These are phyloP conservation scores for Gavia stellata DNA, from an alignment of 2,113 vertebrate species.

Conservation along the genomic window DNA sequence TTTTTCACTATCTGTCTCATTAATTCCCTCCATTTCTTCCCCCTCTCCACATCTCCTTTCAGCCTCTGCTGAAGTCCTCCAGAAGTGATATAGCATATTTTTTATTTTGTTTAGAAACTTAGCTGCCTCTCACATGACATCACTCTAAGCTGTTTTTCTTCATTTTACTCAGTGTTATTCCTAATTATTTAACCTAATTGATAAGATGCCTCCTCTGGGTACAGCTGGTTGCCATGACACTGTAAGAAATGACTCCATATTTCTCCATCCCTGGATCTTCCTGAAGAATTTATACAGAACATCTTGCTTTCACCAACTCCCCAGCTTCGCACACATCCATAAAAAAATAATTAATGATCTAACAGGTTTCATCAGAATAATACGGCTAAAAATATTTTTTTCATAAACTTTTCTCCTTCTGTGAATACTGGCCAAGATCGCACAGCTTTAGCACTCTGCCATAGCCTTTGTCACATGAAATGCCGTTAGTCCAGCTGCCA, in stretches of 20 bases:
- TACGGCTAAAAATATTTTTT: background rate
- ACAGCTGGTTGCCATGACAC: constrained; percentile 10
- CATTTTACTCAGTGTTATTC: background rate
- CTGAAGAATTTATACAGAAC: background rate
- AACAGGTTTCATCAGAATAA: background rate
- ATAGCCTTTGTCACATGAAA: background rate
- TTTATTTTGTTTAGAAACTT: background rate
- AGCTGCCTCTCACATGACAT: background rate
- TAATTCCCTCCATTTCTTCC: background rate
- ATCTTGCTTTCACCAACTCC: background rate
- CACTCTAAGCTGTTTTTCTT: background rate
- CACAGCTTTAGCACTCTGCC: background rate
- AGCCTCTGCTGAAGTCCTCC: background rate
- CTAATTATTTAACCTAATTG: constrained; percentile 35
- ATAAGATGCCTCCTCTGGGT: background rate
- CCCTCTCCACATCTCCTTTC: background rate
- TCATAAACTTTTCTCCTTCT: background rate
- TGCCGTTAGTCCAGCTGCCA: background rate
- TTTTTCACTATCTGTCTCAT: background rate
- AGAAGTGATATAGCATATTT: background rate
- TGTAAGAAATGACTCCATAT: background rate
- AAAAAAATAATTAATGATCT: background rate
- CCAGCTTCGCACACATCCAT: background rate
- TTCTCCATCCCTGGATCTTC: background rate
- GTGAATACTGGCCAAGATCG: background rate